Evolutionary conservation across 1,140 invertebrate species (phyloP).

Genomic region (honey bee (Apis mellifera)): Amel_HAv3.1 CM009931.2:11206501-11207000

Average conservation of each 20-base stretch:
- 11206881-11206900: conserved; percentile 71
- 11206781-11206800: conserved; percentile 77
- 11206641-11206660: neutral
- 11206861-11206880: conserved; percentile 70
- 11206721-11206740: neutral
- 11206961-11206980: conserved; percentile 76
- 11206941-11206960: conserved; percentile 84
- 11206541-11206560: neutral
- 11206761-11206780: conserved; percentile 78
- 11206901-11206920: conserved; percentile 67
- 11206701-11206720: too few relatives aligned
- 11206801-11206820: conserved; percentile 77
- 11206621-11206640: too few relatives aligned
- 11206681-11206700: neutral
- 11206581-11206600: too few relatives aligned
- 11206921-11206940: conserved; percentile 81
- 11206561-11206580: too few relatives aligned
- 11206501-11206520: neutral
- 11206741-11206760: conserved; percentile 1
- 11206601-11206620: too few relatives aligned
- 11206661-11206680: neutral
- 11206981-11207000: conserved; percentile 53
- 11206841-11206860: conserved; percentile 78
- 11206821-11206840: conserved; percentile 71
- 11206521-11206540: neutral